Percentiles rank a stretch among this genome's conserved stretches.
These are phyloP conservation scores for Tipula unca DNA, from an alignment of 2,888 invertebrate genomes.

Conservation along the genomic window DNA sequence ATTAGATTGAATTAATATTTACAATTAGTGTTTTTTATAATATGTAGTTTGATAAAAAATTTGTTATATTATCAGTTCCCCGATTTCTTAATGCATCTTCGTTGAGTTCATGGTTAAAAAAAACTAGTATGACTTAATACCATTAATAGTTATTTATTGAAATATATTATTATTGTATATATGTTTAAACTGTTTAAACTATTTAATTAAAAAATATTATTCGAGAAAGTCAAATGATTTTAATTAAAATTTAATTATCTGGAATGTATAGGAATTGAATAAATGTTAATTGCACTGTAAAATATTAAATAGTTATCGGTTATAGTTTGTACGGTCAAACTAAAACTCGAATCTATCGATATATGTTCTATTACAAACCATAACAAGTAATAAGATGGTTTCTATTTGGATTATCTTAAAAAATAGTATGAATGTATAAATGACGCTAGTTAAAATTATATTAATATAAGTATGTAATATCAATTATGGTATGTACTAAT, in stretches of 20 bases:
- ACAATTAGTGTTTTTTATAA: too few species aligned
- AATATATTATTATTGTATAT: not conserved
- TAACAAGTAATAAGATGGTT: not conserved
- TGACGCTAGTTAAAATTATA: not conserved
- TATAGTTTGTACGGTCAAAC: not conserved
- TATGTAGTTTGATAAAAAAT: not conserved
- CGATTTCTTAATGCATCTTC: not conserved
- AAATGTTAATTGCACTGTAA: not conserved
- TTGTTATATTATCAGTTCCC: not conserved
- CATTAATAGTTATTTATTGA: not conserved
- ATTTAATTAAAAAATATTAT: not conserved
- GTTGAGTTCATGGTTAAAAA: not conserved
- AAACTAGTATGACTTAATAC: not conserved
- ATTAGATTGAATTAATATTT: not conserved
- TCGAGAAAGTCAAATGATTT: not conserved
- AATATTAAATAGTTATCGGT: not conserved
- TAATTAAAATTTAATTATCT: not conserved
- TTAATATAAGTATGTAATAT: not conserved
- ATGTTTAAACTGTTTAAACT: too few species aligned
- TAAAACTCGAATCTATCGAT: not conserved
- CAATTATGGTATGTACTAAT: too few species aligned
- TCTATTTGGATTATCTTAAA: not conserved
- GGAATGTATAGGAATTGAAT: not conserved
- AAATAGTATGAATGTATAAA: not conserved
- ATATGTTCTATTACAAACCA: not conserved